Conservation (phyloP, 2,888 invertebrate genomes). For the Clistopyga incitator region DNA sequence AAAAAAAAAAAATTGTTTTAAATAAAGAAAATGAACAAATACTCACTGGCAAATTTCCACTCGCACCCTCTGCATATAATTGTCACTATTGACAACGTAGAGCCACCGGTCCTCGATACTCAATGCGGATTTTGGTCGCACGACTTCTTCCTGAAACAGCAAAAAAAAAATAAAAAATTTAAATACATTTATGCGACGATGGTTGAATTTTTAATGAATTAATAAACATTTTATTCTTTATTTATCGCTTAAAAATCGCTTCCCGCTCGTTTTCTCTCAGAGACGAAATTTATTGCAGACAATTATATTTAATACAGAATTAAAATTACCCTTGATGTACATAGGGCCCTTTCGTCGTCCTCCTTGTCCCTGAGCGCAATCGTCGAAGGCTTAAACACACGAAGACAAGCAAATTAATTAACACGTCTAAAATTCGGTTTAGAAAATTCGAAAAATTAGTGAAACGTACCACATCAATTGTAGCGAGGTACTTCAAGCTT, state of each 20-base stretch:
- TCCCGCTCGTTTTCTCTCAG: too few relatives aligned
- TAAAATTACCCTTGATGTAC: conserved; percentile 65
- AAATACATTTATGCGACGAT: background rate
- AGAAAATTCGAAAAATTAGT: too few relatives aligned
- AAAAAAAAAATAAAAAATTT: background rate
- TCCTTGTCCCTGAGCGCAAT: conserved; percentile 59
- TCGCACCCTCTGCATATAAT: conserved; percentile 89
- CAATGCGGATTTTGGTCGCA: conserved; percentile 87
- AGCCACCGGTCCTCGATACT: conserved; percentile 88
- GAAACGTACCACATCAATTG: conserved; percentile 67
- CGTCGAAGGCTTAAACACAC: conserved; percentile 48
- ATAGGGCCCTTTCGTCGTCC: conserved; percentile 65
- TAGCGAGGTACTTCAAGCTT: conserved; percentile 61
- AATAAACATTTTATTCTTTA: too few relatives aligned
- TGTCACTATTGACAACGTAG: conserved; percentile 88
- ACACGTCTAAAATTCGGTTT: background rate
- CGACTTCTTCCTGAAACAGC: conserved; percentile 82
- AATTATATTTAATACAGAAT: too few relatives aligned
- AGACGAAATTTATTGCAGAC: too few relatives aligned
- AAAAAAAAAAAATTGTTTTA: too few relatives aligned
- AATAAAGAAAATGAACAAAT: too few relatives aligned
- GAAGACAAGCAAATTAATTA: conserved; percentile 1
- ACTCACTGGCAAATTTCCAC: conserved; percentile 90
- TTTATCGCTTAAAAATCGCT: too few relatives aligned
- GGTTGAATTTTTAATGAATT: too few relatives aligned